Evolutionary conservation across 2,797 vertebrate species (phyloP).

Genomic region (Bryconaethiops microstoma): DNA sequence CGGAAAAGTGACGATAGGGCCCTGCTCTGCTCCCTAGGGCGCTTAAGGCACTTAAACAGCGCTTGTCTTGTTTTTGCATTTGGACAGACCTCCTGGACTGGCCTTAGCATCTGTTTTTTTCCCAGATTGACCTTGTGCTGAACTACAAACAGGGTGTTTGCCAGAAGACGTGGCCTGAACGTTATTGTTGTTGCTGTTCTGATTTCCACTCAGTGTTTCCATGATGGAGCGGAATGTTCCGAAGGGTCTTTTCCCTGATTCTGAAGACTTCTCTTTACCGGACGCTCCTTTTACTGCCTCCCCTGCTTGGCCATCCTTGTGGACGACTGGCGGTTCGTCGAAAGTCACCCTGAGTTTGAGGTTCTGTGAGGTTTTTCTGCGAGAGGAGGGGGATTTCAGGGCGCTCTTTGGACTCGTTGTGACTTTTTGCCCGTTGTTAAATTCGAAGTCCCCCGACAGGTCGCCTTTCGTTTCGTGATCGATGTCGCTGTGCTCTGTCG

Average conservation of each 20-base stretch:
- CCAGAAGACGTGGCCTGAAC: slow-evolving; percentile 68
- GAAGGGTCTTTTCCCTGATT: slow-evolving; percentile 84
- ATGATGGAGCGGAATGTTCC: slow-evolving; percentile 95
- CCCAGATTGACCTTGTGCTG: slow-evolving; percentile 83
- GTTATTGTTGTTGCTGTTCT: slow-evolving; percentile 91
- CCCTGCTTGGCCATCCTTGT: slow-evolving; percentile 77
- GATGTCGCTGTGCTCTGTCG: slow-evolving; percentile 84
- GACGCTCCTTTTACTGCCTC: slow-evolving; percentile 68
- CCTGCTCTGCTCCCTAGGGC: slow-evolving; percentile 7
- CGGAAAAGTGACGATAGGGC: slow-evolving; percentile 8
- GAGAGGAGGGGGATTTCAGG: slow-evolving; percentile 95
- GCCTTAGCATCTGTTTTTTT: slow-evolving; percentile 85
- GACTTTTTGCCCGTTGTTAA: slow-evolving; percentile 78
- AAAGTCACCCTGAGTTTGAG: slow-evolving; percentile 96
- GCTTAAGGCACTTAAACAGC: slow-evolving; percentile 68
- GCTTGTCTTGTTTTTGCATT: slow-evolving; percentile 87
- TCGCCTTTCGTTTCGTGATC: slow-evolving; percentile 82
- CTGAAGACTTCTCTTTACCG: slow-evolving; percentile 75
- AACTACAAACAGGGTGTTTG: slow-evolving; percentile 68
- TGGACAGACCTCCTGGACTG: slow-evolving; percentile 75
- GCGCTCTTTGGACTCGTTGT: slow-evolving; percentile 96
- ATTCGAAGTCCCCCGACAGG: slow-evolving; percentile 60
- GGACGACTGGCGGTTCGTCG: slow-evolving; percentile 91
- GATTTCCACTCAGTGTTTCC: slow-evolving; percentile 93
- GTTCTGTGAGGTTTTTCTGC: slow-evolving; percentile 92